Evolutionary conservation across 2,113 vertebrate genomes (phyloP).

Genomic region (Chitala chitala): DNA sequence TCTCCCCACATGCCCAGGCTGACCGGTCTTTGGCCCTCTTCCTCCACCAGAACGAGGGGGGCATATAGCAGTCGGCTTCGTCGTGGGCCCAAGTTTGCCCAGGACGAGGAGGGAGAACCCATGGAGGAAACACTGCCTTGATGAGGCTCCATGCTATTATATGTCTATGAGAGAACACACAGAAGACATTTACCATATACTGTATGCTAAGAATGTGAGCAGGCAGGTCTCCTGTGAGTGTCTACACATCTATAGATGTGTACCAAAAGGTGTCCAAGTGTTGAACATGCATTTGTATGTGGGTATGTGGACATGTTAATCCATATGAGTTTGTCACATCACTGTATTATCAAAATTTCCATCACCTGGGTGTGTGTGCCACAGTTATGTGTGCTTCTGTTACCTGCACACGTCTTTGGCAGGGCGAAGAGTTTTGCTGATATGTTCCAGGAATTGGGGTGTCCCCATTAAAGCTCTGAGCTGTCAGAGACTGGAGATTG

Average conservation of each 20-base stretch:
- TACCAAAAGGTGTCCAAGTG: no score
- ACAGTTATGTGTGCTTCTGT: no score
- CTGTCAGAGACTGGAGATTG: constrained; percentile 81
- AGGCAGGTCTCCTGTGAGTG: no score
- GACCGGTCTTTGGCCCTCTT: constrained; percentile 39
- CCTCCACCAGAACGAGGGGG: constrained; percentile 77
- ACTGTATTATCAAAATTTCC: no score
- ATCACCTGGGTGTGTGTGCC: no score
- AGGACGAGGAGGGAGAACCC: constrained; percentile 57
- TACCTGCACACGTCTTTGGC: constrained; percentile 55
- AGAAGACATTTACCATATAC: no score
- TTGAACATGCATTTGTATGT: no score
- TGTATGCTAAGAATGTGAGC: no score
- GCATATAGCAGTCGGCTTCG: constrained; percentile 75
- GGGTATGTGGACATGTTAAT: no score
- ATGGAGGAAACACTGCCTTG: constrained; percentile 40
- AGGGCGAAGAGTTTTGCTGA: constrained; percentile 65
- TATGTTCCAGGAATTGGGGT: constrained; percentile 84
- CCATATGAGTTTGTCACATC: no score
- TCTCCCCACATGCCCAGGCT: constrained; percentile 29
- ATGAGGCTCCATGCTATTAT: constrained; percentile 52
- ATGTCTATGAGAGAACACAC: constrained; percentile 39
- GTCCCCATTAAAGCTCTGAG: constrained; percentile 80
- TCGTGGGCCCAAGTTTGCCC: constrained; percentile 70
- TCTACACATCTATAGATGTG: no score